These are phyloP conservation scores for Luidia sarsii DNA, from an alignment of 53 echinoderm and acorn worm species.

Conservation along the genomic window DNA sequence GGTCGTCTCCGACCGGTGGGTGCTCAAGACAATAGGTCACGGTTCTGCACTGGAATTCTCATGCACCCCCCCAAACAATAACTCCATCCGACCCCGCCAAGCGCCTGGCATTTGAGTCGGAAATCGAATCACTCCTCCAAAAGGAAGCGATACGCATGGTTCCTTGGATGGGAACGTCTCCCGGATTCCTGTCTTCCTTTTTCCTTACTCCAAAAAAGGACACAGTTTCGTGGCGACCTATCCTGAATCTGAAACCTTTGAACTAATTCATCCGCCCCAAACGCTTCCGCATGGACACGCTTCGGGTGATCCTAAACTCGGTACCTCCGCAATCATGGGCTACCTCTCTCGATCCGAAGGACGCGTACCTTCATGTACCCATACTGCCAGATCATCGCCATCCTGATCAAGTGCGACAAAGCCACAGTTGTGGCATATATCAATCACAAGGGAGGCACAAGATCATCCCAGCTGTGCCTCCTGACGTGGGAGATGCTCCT, in stretches of 20 bases:
- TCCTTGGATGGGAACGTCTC: background rate
- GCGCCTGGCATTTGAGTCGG: background rate
- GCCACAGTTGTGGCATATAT: no score
- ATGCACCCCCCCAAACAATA: background rate
- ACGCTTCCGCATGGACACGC: no score
- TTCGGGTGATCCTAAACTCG: no score
- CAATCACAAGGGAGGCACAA: no score
- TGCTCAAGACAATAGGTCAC: constrained; percentile 6
- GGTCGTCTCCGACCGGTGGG: constrained; percentile 16
- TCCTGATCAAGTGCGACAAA: no score
- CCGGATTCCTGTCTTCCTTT: constrained; percentile 2
- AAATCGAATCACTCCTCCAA: constrained; percentile 7
- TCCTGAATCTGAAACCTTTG: background rate
- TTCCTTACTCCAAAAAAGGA: constrained; percentile 6
- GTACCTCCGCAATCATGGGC: no score
- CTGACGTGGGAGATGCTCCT: no score
- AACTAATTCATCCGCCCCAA: no score
- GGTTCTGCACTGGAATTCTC: constrained; percentile 8
- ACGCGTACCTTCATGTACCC: no score
- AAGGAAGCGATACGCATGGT: background rate
- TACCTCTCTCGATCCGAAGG: no score
- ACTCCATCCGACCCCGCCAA: constrained; percentile 1
- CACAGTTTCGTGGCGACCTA: background rate
- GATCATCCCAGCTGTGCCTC: no score
- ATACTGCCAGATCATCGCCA: no score